Evolutionary conservation across 2,113 vertebrate genomes (phyloP).

Genomic region (Larimichthys crocea): DNA sequence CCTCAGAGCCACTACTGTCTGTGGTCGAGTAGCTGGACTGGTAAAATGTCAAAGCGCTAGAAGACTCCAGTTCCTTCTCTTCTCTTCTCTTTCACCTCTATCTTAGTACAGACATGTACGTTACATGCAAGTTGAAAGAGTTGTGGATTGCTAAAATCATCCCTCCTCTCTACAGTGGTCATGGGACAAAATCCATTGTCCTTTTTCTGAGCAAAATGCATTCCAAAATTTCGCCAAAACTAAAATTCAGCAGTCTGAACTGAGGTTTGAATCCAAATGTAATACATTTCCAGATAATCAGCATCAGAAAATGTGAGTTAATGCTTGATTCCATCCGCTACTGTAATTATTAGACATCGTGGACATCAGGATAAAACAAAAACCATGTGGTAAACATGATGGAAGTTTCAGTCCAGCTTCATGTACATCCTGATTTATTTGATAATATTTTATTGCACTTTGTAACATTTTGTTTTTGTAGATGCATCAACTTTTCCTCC

Average conservation of each 20-base stretch:
- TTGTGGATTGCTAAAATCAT: background rate
- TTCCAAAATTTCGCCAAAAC: background rate
- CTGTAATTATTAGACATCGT: background rate
- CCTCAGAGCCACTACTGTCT: background rate
- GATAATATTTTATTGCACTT: too few relatives aligned
- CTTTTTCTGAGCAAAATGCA: conserved; percentile 1
- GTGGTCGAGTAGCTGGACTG: background rate
- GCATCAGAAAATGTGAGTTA: background rate
- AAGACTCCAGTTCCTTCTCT: background rate
- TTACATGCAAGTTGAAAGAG: background rate
- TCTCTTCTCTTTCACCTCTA: background rate
- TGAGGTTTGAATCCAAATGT: background rate
- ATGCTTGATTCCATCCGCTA: background rate
- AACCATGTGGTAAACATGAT: background rate
- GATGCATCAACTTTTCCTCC: background rate
- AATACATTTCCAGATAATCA: background rate
- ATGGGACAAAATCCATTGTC: background rate
- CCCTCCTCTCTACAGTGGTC: background rate
- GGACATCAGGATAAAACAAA: background rate
- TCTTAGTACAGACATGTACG: background rate
- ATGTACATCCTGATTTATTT: background rate
- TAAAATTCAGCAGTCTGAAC: background rate
- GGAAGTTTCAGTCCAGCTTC: background rate
- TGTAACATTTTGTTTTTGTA: background rate
- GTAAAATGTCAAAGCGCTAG: conserved; percentile 12